Conservation (phyloP, 2,797 vertebrate species). For the Hybognathus amarus region DNA sequence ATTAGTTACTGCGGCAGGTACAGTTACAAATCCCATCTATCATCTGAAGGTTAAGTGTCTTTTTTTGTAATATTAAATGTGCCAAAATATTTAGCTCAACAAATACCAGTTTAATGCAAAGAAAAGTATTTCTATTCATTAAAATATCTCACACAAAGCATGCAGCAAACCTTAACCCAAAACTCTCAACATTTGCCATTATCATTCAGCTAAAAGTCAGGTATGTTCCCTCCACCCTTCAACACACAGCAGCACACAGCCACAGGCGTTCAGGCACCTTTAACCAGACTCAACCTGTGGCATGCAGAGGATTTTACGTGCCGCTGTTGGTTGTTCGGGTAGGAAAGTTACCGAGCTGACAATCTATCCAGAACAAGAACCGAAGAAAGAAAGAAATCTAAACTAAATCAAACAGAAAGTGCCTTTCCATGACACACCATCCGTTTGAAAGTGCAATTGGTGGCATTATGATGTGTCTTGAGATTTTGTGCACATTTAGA, state of each 20-base stretch:
- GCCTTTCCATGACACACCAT: neutral
- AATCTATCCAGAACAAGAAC: conserved; percentile 31
- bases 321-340: conserved; percentile 25
- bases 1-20: neutral
- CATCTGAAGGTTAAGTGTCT: neutral
- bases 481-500: conserved; percentile 31
- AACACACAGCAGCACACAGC: conserved; percentile 25
- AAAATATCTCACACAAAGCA: conserved; percentile 2
- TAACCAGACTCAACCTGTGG: conserved; percentile 2
- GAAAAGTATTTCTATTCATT: neutral
- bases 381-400: conserved; percentile 33
- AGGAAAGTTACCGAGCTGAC: conserved; percentile 22
- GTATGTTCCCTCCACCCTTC: conserved; percentile 44
- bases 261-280: conserved; percentile 17
- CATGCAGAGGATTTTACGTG: conserved; percentile 12
- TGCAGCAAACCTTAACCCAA: conserved; percentile 32
- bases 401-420: conserved; percentile 30
- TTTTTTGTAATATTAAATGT: neutral
- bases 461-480: neutral
- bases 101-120: neutral
- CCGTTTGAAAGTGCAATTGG: conserved; percentile 23
- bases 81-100: neutral
- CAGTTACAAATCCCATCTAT: conserved; percentile 9
- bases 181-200: conserved; percentile 33
- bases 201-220: conserved; percentile 35